Evolutionary conservation across 2,888 invertebrate species (phyloP).

Genomic region (Aethes cnicana): DNA sequence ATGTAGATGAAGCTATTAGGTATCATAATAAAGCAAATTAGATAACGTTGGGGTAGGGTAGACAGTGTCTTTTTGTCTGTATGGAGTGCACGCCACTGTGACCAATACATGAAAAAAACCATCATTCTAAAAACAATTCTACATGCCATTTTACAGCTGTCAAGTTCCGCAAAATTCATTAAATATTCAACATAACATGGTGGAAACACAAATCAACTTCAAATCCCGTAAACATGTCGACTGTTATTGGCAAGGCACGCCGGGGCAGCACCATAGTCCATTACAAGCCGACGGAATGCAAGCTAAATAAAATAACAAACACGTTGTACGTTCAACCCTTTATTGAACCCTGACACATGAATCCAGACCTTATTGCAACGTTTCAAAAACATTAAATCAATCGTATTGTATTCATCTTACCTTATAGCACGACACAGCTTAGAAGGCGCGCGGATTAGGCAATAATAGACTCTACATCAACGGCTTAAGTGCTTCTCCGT

Average conservation of each 20-base stretch:
- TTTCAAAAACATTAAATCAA: neutral
- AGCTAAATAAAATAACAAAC: slow-evolving; percentile 29
- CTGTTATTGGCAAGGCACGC: slow-evolving; percentile 4
- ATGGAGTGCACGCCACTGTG: no score
- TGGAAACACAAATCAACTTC: slow-evolving; percentile 29
- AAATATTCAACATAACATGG: slow-evolving; percentile 6
- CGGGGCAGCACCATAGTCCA: slow-evolving; percentile 22
- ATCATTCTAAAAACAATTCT: neutral
- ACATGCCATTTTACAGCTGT: slow-evolving; percentile 6
- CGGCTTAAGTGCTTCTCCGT: no score
- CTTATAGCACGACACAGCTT: no score
- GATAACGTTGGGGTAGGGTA: no score
- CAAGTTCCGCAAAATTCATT: slow-evolving; percentile 11
- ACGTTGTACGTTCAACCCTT: slow-evolving; percentile 9
- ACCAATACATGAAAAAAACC: no score
- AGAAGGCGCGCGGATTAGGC: no score
- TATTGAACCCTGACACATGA: neutral
- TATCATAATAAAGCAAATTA: no score
- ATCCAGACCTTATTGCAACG: slow-evolving; percentile 3
- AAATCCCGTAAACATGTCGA: slow-evolving; percentile 20
- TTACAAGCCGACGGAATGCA: slow-evolving; percentile 15
- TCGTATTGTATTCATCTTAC: no score
- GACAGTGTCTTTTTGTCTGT: no score
- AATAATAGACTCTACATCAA: no score
- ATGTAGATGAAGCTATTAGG: no score